Evolutionary conservation across 2,797 vertebrate genomes (phyloP).

Genomic region (Zalophus californianus): DNA sequence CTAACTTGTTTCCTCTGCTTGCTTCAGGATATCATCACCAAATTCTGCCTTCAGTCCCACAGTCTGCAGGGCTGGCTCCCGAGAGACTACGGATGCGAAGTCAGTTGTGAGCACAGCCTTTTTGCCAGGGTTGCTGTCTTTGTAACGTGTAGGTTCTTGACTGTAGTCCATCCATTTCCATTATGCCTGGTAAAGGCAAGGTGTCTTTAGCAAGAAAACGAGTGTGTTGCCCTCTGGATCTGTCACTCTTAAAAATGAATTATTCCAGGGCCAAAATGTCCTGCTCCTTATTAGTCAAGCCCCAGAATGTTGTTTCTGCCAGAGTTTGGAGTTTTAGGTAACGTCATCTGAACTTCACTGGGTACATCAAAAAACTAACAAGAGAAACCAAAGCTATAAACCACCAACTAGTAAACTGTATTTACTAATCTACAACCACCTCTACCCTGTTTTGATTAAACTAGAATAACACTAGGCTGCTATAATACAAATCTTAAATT

Average conservation of each 20-base stretch:
- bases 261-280: not conserved
- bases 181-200: not conserved
- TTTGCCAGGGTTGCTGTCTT: not conserved
- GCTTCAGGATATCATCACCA: conserved; percentile 59
- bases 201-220: not conserved
- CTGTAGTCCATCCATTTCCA: not conserved
- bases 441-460: not conserved
- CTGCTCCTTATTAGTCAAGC: not conserved
- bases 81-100: not conserved
- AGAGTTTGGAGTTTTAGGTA: not conserved
- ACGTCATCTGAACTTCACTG: not conserved
- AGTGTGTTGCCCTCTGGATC: not conserved
- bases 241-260: not conserved
- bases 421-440: not conserved
- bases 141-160: not conserved
- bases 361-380: not conserved
- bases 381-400: not conserved
- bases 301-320: not conserved
- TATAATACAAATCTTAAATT: not conserved
- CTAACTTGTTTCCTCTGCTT: conserved; percentile 17
- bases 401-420: not conserved
- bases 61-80: not conserved
- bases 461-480: not conserved
- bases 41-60: conserved; percentile 48
- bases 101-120: not conserved